Evolutionary conservation across 2,113 vertebrate genomes (phyloP).

Genomic region (Brevimyrus niger): DNA sequence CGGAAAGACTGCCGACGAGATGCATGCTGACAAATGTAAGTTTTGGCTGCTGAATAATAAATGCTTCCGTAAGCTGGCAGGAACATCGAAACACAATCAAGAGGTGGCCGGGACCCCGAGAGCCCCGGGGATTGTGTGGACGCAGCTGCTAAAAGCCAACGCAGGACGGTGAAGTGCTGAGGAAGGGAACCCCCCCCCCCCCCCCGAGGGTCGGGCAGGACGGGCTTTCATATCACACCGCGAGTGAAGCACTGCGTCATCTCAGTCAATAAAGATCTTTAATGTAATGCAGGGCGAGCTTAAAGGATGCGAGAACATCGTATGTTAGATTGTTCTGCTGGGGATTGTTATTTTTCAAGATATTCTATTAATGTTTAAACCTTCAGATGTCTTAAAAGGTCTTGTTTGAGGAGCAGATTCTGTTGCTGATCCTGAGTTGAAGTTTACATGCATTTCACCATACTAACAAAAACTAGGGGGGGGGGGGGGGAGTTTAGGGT

Average conservation of each 20-base stretch:
- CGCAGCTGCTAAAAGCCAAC: slow-evolving; percentile 23
- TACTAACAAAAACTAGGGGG: background rate
- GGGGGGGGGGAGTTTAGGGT: background rate
- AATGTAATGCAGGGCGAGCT: background rate
- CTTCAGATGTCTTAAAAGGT: background rate
- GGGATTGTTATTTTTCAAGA: background rate
- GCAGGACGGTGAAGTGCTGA: background rate
- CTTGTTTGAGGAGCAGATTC: background rate
- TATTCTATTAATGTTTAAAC: background rate
- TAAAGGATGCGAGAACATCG: background rate
- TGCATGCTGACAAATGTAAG: slow-evolving; percentile 68
- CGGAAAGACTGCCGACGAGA: slow-evolving; percentile 31
- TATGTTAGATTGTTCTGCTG: background rate
- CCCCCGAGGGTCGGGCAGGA: background rate
- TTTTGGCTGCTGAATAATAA: slow-evolving; percentile 82
- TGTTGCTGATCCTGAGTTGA: background rate
- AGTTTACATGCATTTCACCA: background rate
- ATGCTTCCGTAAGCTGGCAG: slow-evolving; percentile 68
- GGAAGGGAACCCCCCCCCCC: background rate
- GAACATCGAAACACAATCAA: slow-evolving; percentile 95
- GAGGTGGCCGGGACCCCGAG: slow-evolving; percentile 69
- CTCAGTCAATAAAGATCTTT: background rate
- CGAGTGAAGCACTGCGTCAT: background rate
- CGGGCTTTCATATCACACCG: background rate
- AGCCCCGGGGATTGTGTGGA: slow-evolving; percentile 62